Conservation (phyloP, 2,888 invertebrate species). For the Synanthedon formicaeformis region DNA sequence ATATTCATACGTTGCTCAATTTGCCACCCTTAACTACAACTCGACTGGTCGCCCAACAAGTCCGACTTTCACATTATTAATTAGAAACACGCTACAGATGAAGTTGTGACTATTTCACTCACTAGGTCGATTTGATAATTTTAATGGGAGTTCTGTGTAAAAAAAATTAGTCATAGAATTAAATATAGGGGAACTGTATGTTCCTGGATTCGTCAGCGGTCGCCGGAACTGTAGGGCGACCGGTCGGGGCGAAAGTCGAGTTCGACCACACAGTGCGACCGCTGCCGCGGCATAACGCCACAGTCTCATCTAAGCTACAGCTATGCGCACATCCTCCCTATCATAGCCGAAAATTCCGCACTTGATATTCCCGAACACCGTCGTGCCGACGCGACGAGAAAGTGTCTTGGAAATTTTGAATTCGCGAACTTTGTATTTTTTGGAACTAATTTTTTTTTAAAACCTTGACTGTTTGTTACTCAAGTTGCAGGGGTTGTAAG, state of each 20-base stretch:
- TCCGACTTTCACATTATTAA: conserved; percentile 1
- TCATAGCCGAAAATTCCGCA: conserved; percentile 60
- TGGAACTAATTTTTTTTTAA: conserved; percentile 11
- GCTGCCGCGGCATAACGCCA: conserved; percentile 49
- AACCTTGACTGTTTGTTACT: conserved; percentile 21
- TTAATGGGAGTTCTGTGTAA: neutral
- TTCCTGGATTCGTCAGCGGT: conserved; percentile 65
- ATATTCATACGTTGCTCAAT: conserved; percentile 24
- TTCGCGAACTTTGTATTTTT: conserved; percentile 27
- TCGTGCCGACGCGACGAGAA: conserved; percentile 49
- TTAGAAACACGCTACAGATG: no score
- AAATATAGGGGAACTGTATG: conserved; percentile 46
- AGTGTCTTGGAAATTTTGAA: conserved; percentile 22
- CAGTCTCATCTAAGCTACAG: conserved; percentile 70
- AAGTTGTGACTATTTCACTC: no score
- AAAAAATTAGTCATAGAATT: conserved; percentile 33
- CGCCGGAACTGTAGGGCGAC: conserved; percentile 62
- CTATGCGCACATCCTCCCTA: conserved; percentile 68
- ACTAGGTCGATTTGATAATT: no score
- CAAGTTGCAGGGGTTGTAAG: conserved; percentile 41
- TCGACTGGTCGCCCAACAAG: conserved; percentile 13
- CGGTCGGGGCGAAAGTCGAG: conserved; percentile 68
- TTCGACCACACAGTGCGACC: conserved; percentile 53
- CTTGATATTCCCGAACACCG: conserved; percentile 40
- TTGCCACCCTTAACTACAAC: conserved; percentile 23